These are phyloP conservation scores for Pseudorasbora parva DNA, from an alignment of 2,113 vertebrate species.

Conservation along the genomic window DNA sequence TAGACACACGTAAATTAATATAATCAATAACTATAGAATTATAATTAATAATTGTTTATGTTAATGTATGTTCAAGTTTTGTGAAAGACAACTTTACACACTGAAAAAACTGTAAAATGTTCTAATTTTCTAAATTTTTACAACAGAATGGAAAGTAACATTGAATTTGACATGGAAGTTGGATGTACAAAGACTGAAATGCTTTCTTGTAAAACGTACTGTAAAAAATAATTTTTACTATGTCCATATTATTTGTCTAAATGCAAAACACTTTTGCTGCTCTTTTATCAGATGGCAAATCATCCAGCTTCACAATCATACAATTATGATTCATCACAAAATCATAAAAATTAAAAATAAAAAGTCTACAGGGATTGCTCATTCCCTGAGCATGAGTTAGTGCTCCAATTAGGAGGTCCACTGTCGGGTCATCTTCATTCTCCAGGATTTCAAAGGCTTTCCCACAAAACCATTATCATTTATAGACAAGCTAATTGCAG, in stretches of 20 bases:
- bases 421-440: constrained; percentile 22
- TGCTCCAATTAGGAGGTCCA: neutral
- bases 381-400: neutral
- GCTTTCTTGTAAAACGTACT: too few species aligned
- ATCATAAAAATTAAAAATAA: too few species aligned
- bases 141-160: too few species aligned
- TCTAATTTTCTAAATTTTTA: too few species aligned
- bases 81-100: too few species aligned
- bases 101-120: too few species aligned
- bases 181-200: too few species aligned
- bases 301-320: neutral
- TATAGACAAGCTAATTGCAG: constrained; percentile 63
- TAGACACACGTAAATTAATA: too few species aligned
- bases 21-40: too few species aligned
- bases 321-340: neutral
- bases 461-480: constrained; percentile 64
- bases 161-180: too few species aligned
- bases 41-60: too few species aligned
- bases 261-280: neutral
- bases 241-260: neutral
- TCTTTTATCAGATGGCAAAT: neutral
- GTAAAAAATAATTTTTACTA: neutral
- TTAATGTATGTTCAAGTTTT: too few species aligned
- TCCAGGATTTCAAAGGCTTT: constrained; percentile 38
- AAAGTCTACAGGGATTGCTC: neutral